phyloP scores from a whole-genome alignment of 2,113 vertebrate genomes.

The Tauraco erythrolophus region DNA sequence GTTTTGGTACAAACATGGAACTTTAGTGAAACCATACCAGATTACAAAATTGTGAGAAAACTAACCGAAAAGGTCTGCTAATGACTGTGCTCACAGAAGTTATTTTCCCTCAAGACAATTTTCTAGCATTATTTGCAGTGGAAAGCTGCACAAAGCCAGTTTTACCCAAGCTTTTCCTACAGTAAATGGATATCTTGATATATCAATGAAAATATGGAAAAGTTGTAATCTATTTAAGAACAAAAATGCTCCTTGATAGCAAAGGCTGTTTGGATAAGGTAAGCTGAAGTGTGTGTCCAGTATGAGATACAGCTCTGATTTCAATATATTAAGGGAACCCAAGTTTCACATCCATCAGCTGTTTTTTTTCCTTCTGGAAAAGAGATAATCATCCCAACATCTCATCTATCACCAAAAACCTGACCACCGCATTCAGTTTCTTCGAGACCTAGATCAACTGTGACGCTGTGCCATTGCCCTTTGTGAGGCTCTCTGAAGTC shows the following conservation, averaged over 20 bases:
- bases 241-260: neutral
- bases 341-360: neutral
- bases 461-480: conserved; percentile 55
- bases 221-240: neutral
- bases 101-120: neutral
- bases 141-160: neutral
- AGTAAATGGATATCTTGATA: neutral
- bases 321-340: neutral
- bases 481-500: conserved; percentile 41
- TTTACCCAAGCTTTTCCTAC: neutral
- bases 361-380: neutral
- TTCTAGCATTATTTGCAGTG: neutral
- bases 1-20: neutral
- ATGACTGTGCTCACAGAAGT: neutral
- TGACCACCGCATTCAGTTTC: conserved; percentile 18
- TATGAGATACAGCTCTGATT: neutral
- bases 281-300: neutral
- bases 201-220: neutral
- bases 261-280: neutral
- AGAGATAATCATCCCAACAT: neutral
- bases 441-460: conserved; percentile 43
- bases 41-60: neutral
- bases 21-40: neutral
- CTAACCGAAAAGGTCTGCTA: too few species aligned
- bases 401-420: conserved; percentile 15